These are phyloP conservation scores for Holacanthus passer DNA, from an alignment of 2,113 vertebrate species.

Conservation along the genomic window DNA sequence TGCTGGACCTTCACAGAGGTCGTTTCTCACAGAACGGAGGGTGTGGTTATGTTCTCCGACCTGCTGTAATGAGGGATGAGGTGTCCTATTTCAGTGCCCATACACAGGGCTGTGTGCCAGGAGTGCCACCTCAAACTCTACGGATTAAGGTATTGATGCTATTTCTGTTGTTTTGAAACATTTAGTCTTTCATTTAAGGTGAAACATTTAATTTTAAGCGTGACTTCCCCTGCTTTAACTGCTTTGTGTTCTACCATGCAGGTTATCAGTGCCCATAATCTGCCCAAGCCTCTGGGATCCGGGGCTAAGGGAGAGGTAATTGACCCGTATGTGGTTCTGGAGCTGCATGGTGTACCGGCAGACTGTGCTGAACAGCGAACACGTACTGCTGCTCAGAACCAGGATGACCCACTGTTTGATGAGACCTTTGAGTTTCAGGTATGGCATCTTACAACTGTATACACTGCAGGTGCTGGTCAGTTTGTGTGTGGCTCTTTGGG, in stretches of 20 bases:
- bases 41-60: slow-evolving; percentile 95
- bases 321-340: slow-evolving; percentile 97
- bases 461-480: not conserved
- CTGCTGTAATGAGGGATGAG: slow-evolving; percentile 94
- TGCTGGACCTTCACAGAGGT: slow-evolving; percentile 96
- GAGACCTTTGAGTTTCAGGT: slow-evolving; percentile 98
- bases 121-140: slow-evolving; percentile 93
- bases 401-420: slow-evolving; percentile 96
- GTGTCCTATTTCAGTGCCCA: slow-evolving; percentile 98
- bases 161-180: not conserved
- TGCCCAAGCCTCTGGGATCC: slow-evolving; percentile 97
- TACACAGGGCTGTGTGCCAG: slow-evolving; percentile 94
- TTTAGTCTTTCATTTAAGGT: not conserved
- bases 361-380: slow-evolving; percentile 96
- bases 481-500: not conserved
- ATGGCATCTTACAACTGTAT: slow-evolving; percentile 1
- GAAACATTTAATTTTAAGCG: not conserved
- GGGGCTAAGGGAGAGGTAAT: slow-evolving; percentile 98
- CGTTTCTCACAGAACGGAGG: slow-evolving; percentile 96
- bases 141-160: slow-evolving; percentile 87
- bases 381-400: slow-evolving; percentile 96
- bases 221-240: not conserved
- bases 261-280: slow-evolving; percentile 96
- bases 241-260: slow-evolving; percentile 34
- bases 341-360: slow-evolving; percentile 95